phyloP scores from a whole-genome alignment of 2,113 vertebrate genomes.

The Cyprinodon brontotheroides region DNA sequence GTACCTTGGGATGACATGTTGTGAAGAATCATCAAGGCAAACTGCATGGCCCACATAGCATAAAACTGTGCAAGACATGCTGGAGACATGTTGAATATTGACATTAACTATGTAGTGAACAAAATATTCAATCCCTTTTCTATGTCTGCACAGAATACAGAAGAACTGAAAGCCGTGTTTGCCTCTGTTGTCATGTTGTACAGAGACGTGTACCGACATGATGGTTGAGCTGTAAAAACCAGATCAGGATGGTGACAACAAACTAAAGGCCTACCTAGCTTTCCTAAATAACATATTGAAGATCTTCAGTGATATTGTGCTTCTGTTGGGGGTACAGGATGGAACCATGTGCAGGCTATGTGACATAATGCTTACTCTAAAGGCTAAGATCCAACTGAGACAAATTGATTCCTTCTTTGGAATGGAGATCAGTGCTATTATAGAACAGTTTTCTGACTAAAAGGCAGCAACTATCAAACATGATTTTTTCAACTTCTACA shows the following conservation, averaged over 20 bases:
- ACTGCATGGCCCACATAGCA: no score
- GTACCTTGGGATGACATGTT: no score
- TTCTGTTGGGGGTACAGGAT: background rate
- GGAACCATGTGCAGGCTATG: background rate
- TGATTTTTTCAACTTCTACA: slow-evolving; percentile 34
- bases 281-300: slow-evolving; percentile 1
- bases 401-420: slow-evolving; percentile 2
- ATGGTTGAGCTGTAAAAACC: background rate
- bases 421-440: slow-evolving; percentile 1
- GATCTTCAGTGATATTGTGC: slow-evolving; percentile 12
- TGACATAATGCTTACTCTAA: background rate
- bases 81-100: no score
- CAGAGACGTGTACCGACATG: no score
- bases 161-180: no score
- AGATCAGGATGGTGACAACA: background rate
- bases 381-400: background rate
- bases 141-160: no score
- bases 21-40: no score
- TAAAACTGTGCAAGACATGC: no score
- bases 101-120: no score
- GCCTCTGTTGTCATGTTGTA: no score
- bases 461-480: slow-evolving; percentile 33
- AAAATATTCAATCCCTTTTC: no score
- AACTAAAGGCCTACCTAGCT: slow-evolving; percentile 3
- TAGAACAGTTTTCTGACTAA: slow-evolving; percentile 10